phyloP scores from a whole-genome alignment of 1,140 invertebrate genomes.

The Heliconius melpomene region DNA sequence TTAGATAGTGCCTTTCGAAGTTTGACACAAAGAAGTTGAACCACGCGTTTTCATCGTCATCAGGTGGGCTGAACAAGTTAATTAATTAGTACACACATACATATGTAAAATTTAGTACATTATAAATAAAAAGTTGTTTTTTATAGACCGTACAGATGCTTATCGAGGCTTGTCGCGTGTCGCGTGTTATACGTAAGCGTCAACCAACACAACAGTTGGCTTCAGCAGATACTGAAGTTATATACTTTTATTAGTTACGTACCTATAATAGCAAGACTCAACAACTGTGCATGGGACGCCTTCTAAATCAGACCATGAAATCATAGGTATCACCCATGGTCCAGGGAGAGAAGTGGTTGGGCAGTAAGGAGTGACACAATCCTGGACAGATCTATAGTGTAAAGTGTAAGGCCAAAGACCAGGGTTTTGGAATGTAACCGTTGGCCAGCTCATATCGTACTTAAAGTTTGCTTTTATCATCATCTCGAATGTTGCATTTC shows the following conservation, averaged over 20 bases:
- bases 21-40: conserved; percentile 79
- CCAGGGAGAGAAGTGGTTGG: conserved; percentile 83
- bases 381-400: conserved; percentile 83
- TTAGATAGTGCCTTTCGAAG: conserved; percentile 81
- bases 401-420: conserved; percentile 88
- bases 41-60: conserved; percentile 68
- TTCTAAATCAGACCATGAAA: conserved; percentile 80
- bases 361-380: conserved; percentile 85
- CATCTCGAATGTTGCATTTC: conserved; percentile 82
- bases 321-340: conserved; percentile 85
- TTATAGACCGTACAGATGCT: too few relatives aligned
- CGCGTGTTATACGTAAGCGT: too few relatives aligned
- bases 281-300: conserved; percentile 83
- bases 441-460: conserved; percentile 86
- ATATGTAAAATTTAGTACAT: too few relatives aligned
- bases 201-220: too few relatives aligned
- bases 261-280: conserved; percentile 80
- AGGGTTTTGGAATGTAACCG: conserved; percentile 78
- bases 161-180: too few relatives aligned
- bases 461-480: conserved; percentile 74
- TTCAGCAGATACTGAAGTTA: too few relatives aligned
- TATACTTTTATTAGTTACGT: not conserved
- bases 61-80: conserved; percentile 52
- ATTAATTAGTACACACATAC: too few relatives aligned
- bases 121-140: too few relatives aligned